Conservation (phyloP, 2,113 vertebrate genomes). For the Dasyprocta punctata region DNA sequence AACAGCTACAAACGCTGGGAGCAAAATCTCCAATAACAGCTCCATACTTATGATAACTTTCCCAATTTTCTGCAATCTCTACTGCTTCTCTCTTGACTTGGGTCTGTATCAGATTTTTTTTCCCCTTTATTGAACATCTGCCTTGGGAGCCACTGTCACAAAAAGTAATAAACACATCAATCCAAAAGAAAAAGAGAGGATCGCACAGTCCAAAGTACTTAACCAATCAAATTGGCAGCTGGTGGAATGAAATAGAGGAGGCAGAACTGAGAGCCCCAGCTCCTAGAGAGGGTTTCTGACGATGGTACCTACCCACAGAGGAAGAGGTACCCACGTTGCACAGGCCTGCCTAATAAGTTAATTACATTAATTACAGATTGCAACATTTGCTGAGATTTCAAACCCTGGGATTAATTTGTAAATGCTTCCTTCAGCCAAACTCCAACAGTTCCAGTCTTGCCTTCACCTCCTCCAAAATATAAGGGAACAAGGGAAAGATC, state of each 20-base stretch:
- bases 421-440: constrained; percentile 82
- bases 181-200: constrained; percentile 86
- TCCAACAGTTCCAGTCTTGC: constrained; percentile 82
- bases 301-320: constrained; percentile 71
- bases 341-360: constrained; percentile 79
- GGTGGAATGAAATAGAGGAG: constrained; percentile 83
- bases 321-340: constrained; percentile 66
- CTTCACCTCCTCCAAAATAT: constrained; percentile 79
- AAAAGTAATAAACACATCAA: constrained; percentile 94
- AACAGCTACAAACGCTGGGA: constrained; percentile 88
- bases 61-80: constrained; percentile 89
- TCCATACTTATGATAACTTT: constrained; percentile 89
- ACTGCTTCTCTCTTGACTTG: constrained; percentile 85
- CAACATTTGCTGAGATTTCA: constrained; percentile 80
- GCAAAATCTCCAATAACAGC: constrained; percentile 89
- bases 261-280: constrained; percentile 77
- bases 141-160: constrained; percentile 90
- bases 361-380: constrained; percentile 85
- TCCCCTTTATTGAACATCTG: constrained; percentile 90
- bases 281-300: constrained; percentile 72
- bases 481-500: constrained; percentile 66
- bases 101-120: constrained; percentile 88
- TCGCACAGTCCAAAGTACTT: constrained; percentile 82
- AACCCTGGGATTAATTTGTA: constrained; percentile 88
- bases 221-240: constrained; percentile 87